phyloP scores from a whole-genome alignment of 2,113 vertebrate species.

The Leptodactylus fuscus region DNA sequence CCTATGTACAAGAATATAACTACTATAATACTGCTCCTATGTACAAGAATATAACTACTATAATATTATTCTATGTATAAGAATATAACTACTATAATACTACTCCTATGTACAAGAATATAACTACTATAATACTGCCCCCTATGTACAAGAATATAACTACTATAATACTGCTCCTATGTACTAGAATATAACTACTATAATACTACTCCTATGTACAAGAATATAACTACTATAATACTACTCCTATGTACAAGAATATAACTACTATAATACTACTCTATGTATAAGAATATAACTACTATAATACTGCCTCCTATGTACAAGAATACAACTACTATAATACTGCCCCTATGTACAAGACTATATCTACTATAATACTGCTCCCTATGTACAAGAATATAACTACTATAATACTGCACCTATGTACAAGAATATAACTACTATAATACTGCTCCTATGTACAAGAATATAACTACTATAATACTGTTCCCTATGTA shows the following conservation, averaged over 20 bases:
- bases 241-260: background rate
- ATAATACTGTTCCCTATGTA: background rate
- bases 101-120: background rate
- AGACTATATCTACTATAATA: background rate
- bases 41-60: conserved; percentile 3
- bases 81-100: conserved; percentile 13
- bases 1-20: too few species aligned
- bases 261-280: background rate
- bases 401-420: conserved; percentile 9
- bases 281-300: background rate
- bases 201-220: conserved; percentile 6
- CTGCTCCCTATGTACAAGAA: background rate
- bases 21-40: too few species aligned
- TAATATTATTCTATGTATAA: background rate
- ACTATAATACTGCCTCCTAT: conserved; percentile 6
- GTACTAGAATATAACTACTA: background rate
- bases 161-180: conserved; percentile 4
- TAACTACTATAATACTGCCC: conserved; percentile 1
- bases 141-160: conserved; percentile 9
- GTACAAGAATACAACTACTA: background rate
- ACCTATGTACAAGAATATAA: background rate
- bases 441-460: conserved; percentile 4
- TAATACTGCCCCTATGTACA: background rate
- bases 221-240: background rate
- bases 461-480: background rate